A percentile compares a stretch with the other conserved stretches of the same genome.
These are phyloP conservation scores for Stomatorhinus walkeri DNA, from an alignment of 2,797 vertebrate species.

Conservation along the genomic window DNA sequence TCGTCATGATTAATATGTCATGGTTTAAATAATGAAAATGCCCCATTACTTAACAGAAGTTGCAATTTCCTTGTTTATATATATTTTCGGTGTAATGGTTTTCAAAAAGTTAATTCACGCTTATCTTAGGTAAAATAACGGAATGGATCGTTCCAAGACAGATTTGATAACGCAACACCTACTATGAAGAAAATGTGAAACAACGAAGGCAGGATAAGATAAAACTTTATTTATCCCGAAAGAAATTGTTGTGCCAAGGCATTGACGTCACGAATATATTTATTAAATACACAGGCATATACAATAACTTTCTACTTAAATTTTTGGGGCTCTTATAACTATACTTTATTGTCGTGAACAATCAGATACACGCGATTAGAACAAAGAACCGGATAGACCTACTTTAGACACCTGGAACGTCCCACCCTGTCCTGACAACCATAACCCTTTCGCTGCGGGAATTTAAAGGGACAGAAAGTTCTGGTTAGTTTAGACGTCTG, in stretches of 20 bases:
- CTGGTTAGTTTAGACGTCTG: background rate
- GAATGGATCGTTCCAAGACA: background rate
- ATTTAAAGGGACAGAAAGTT: background rate
- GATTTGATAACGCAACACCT: background rate
- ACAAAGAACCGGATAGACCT: background rate
- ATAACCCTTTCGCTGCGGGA: background rate
- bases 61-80: background rate
- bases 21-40: background rate
- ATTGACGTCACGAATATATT: background rate
- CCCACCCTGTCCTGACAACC: background rate
- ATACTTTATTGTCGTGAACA: background rate
- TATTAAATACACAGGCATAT: background rate
- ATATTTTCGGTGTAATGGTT: background rate
- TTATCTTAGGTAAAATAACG: background rate
- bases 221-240: background rate
- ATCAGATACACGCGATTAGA: background rate
- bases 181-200: background rate
- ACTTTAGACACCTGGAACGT: constrained; percentile 1
- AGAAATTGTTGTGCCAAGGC: background rate
- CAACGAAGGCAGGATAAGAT: background rate
- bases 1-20: background rate
- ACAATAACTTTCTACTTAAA: background rate
- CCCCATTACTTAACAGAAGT: background rate
- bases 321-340: background rate
- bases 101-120: background rate